Evolutionary conservation across 2,113 vertebrate species (phyloP), one percentile per base, ranked within the genome.

Genomic region (Cairina moschata): DNA sequence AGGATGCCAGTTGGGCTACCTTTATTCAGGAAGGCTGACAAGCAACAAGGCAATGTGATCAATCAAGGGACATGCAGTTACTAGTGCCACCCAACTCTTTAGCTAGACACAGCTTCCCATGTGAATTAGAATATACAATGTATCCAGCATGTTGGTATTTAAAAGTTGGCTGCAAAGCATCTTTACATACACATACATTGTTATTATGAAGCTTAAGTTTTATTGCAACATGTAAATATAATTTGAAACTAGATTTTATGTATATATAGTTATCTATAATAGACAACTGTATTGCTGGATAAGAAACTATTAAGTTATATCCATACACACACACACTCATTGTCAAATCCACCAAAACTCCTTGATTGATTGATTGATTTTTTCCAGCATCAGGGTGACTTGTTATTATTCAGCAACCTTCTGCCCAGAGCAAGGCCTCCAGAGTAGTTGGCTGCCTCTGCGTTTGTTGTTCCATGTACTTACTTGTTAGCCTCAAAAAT

Each of bases 1-100:
- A 56, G 0, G 0, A 23, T 13, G 36, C 44, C 17, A 46, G 17
- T 46, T 18, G 42, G 18, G 8, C 31, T 85, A 67, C 18, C 17
- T 66, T 83, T 75, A 20, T 46, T 75, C 32, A 60, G 48, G 54
- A 86, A 83, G 40, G 4, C 65, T 34, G 29, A 26, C 0, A 0
- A 68, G 48, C 32, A 56, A 83, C 15, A n/a, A 80, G 50, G 17
- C 26, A 62, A 72, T 2, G 3, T 21, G 60, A 36, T 88, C 44
- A 42, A 42, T 88, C 50, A 42, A 4, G 4, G 0, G 14, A 6
- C 14, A 7, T 52, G 34, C 18, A 60, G 6, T 59, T 65, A 76
- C 32, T 62, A 60, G 5, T 50, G 50, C 26, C 63, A 55, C 38
- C 10, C 48, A 72, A 65, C 16, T 67, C 31, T 56, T 14, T 75